These are phyloP conservation scores for Drosophila nr. medialis DNA, from an alignment of 2,888 invertebrate genomes.

Conservation along the genomic window DNA sequence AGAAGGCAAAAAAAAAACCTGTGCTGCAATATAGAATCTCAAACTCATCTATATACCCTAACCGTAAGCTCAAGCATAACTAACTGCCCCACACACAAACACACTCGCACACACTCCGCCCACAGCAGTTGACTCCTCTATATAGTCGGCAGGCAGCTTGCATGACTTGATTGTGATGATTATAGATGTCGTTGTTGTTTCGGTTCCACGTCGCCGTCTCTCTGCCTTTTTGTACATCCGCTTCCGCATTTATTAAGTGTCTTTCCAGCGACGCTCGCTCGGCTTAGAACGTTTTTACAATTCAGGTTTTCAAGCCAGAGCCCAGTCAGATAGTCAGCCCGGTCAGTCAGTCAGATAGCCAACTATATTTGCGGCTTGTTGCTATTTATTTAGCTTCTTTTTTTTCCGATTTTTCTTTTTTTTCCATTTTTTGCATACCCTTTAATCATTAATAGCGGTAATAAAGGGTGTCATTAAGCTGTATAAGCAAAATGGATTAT, in stretches of 20 bases:
- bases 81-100: constrained; percentile 24
- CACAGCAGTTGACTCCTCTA: constrained; percentile 5
- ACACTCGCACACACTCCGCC: constrained; percentile 5
- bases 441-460: background rate
- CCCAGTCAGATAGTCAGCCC: constrained; percentile 15
- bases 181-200: constrained; percentile 69
- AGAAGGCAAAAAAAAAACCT: background rate
- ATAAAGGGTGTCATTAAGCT: background rate
- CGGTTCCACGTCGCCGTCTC: constrained; percentile 41
- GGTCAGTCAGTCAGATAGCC: constrained; percentile 6
- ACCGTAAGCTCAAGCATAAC: constrained; percentile 7
- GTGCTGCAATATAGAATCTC: constrained; percentile 3
- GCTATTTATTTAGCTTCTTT: constrained; percentile 16
- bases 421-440: constrained; percentile 30
- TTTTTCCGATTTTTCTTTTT: constrained; percentile 21
- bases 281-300: constrained; percentile 78
- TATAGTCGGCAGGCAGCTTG: constrained; percentile 54
- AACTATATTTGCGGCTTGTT: constrained; percentile 41
- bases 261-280: constrained; percentile 71
- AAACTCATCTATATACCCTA: constrained; percentile 1
- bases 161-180: constrained; percentile 83
- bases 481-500: background rate
- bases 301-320: constrained; percentile 69
- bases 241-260: constrained; percentile 83
- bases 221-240: constrained; percentile 80